Evolutionary conservation across 2,888 invertebrate species (phyloP).

Genomic region (Clepsis dumicolana): DNA sequence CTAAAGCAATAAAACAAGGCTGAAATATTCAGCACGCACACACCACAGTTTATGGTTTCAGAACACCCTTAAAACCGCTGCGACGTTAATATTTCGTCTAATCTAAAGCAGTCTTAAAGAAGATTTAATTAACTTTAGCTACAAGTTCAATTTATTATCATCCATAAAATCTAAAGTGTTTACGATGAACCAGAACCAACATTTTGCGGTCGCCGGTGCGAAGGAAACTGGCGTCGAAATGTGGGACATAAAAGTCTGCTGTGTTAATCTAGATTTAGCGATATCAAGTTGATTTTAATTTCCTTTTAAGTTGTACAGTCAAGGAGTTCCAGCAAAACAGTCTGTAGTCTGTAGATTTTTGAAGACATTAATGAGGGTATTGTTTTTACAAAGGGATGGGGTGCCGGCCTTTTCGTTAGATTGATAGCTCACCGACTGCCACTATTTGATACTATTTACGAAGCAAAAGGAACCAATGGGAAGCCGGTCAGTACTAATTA

Average conservation of each 20-base stretch:
- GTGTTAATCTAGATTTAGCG: slow-evolving; percentile 21
- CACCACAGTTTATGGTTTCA: slow-evolving; percentile 15
- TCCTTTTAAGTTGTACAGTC: not conserved
- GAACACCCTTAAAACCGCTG: slow-evolving; percentile 11
- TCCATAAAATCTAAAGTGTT: slow-evolving; percentile 62
- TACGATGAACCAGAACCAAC: slow-evolving; percentile 53
- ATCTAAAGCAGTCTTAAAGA: slow-evolving; percentile 52
- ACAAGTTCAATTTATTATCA: slow-evolving; percentile 62
- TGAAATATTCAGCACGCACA: not conserved
- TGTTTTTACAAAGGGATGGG: too few species aligned
- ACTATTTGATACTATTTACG: too few species aligned
- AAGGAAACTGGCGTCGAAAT: slow-evolving; percentile 26
- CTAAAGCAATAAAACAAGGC: not conserved
- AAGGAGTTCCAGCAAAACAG: not conserved
- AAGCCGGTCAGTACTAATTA: too few species aligned
- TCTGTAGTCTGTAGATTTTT: too few species aligned
- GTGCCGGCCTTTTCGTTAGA: too few species aligned
- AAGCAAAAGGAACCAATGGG: too few species aligned
- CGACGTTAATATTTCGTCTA: slow-evolving; percentile 46
- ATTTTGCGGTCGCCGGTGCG: slow-evolving; percentile 26
- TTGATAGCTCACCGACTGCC: too few species aligned
- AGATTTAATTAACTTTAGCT: slow-evolving; percentile 64
- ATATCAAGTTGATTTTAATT: not conserved
- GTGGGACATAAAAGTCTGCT: slow-evolving; percentile 28
- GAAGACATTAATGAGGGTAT: too few species aligned